Percentiles rank a stretch among this genome's conserved stretches.
These are phyloP conservation scores for Pegoplata infirma DNA, from an alignment of 2,888 invertebrate species.

Conservation along the genomic window DNA sequence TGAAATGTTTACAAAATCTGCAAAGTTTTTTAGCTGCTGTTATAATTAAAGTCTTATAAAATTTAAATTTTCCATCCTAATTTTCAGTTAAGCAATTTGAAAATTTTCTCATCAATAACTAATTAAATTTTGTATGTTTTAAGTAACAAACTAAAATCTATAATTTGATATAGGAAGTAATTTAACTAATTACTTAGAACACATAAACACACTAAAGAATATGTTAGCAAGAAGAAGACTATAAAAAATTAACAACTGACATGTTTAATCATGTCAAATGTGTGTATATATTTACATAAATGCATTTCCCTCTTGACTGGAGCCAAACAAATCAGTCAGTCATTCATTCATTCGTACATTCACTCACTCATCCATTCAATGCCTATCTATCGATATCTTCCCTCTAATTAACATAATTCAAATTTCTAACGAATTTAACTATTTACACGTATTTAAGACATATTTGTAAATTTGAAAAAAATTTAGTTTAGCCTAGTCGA, in stretches of 20 bases:
- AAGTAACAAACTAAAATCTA: not conserved
- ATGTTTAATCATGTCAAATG: slow-evolving; percentile 16
- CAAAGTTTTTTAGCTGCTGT: no score
- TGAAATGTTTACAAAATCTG: no score
- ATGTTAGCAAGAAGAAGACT: not conserved
- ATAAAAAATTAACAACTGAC: not conserved
- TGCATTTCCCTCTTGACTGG: slow-evolving; percentile 30
- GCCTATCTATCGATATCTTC: no score
- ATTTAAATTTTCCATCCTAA: no score
- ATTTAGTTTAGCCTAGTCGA: no score
- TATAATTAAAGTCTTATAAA: no score
- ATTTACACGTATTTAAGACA: no score
- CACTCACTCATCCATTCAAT: not conserved
- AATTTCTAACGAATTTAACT: no score
- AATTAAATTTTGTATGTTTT: not conserved
- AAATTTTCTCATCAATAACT: no score
- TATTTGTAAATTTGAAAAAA: no score
- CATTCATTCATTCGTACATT: not conserved
- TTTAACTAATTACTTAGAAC: not conserved
- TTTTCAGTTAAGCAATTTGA: no score
- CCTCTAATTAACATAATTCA: not conserved
- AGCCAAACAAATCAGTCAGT: slow-evolving; percentile 1
- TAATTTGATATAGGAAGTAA: not conserved
- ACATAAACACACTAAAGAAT: not conserved
- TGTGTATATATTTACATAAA: slow-evolving; percentile 10